Evolutionary conservation across 2,888 invertebrate genomes (phyloP), one percentile per base, ranked within the genome.

Genomic region (Dynastes grantii): DNA sequence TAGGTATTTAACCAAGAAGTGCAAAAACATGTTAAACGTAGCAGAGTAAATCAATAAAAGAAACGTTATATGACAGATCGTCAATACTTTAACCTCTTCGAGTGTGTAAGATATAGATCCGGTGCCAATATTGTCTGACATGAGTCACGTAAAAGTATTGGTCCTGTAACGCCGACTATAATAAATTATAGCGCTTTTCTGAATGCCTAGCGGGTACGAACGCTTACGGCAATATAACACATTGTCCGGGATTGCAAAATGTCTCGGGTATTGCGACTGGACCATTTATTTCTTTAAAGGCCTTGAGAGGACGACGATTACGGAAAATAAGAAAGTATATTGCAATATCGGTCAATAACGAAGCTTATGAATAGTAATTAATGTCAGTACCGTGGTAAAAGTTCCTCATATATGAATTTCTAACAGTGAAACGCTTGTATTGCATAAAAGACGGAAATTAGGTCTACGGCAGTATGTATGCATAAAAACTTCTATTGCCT

Each of bases 51-150:
- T 73, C 61, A 73, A 73, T 61, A 61, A 61, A 45, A 61, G 73
- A 73, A 73, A 61, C 45, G 37, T 68, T 16, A 68, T 73, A 73
- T 73, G 73, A 73, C 73, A 73, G 73, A 22, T 61, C 61, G 58
- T 61, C 73, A 61, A 73, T 73, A 73, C 45, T 27, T 73, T 37
- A 58, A 73, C 45, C n/a, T 61, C 22, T 61, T 73, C 27, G 61
- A 61, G 73, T 45, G 71, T 71, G 37, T 61, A 27, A 40, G 45
- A 68, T 55, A 55, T 55, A 55, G 55, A 55, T 55, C 55, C 55
- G 55, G 55, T 55, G 55, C 55, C 55, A 55, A 55, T 68, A 68
- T 29, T 49, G 22, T 22, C 49, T 27, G 68, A 68, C 51, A 49
- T 68, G 51, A 68, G 68, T 68, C 68, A 49, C 45, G 40, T n/a